These are phyloP conservation scores for Anser brachyrhynchus DNA, from an alignment of 2,113 vertebrate genomes.

Conservation along the genomic window DNA sequence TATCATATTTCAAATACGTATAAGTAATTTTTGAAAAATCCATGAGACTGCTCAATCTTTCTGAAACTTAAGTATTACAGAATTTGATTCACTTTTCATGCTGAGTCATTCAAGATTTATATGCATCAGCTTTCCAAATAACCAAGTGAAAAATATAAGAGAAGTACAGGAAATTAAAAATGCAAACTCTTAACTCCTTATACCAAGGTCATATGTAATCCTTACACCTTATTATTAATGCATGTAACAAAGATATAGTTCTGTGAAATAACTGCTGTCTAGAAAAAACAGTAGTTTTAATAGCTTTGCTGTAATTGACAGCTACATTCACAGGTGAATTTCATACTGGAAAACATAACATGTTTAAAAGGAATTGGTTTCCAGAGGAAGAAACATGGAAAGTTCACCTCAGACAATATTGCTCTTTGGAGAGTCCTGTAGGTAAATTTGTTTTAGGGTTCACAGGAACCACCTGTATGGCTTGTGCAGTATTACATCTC, in stretches of 20 bases:
- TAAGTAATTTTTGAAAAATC: background rate
- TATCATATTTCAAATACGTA: constrained; percentile 4
- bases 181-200: background rate
- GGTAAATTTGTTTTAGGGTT: background rate
- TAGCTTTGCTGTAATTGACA: background rate
- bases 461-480: background rate
- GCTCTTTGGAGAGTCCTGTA: background rate
- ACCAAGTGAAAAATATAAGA: constrained; percentile 4
- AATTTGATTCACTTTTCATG: background rate
- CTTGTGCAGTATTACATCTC: background rate
- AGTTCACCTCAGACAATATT: background rate
- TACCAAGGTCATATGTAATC: background rate
- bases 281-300: background rate
- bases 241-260: background rate
- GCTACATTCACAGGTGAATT: background rate
- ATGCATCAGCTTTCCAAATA: constrained; percentile 33
- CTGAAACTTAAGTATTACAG: background rate
- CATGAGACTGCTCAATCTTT: background rate
- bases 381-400: background rate
- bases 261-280: background rate
- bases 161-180: constrained; percentile 39
- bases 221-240: background rate
- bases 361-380: constrained; percentile 11
- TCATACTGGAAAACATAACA: background rate
- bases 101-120: constrained; percentile 2